These are phyloP conservation scores for Stenotaenia linearis DNA, from an alignment of 2,888 invertebrate species.

Conservation along the genomic window DNA sequence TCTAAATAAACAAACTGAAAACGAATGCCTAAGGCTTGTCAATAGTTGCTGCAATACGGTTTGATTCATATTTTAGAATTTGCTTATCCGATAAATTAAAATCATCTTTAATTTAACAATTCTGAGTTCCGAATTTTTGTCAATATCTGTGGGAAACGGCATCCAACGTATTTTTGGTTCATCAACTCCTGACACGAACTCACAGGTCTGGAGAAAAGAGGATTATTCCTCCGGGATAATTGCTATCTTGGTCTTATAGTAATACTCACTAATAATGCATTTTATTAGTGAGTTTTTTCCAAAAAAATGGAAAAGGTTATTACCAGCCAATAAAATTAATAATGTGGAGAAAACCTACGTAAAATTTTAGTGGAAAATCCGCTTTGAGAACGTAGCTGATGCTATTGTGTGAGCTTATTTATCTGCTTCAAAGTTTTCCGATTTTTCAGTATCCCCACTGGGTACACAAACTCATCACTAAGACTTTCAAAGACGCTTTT, in stretches of 20 bases:
- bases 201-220: background rate
- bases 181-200: background rate
- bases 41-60: background rate
- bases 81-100: background rate
- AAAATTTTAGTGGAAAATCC: background rate
- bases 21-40: background rate
- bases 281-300: no score
- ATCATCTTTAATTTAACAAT: background rate
- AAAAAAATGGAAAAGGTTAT: no score
- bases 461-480: background rate
- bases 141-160: background rate
- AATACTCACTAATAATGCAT: no score
- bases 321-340: no score
- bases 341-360: no score
- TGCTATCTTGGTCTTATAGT: background rate
- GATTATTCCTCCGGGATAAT: background rate
- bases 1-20: background rate
- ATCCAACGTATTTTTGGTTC: background rate
- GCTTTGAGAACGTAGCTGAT: background rate
- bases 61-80: background rate
- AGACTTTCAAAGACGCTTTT: constrained; percentile 12
- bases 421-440: background rate
- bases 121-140: background rate
- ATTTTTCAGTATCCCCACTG: background rate
- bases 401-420: background rate